phyloP scores from a whole-genome alignment of 1,140 invertebrate genomes.

The Drosophila ficusphila region DNA sequence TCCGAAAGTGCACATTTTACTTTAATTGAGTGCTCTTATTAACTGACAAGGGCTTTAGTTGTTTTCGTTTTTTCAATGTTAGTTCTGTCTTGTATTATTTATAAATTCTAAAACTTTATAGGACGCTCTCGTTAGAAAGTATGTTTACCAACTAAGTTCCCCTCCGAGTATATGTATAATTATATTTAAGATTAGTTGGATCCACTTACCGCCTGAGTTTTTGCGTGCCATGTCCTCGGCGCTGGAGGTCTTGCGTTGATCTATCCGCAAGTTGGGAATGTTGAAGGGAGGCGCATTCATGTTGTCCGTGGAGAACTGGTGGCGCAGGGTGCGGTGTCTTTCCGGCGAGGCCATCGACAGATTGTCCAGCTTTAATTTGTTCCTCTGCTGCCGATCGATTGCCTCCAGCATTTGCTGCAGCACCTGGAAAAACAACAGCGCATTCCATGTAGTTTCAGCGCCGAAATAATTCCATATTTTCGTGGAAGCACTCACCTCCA shows the following conservation, averaged over 20 bases:
- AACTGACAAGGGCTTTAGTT: too few species aligned
- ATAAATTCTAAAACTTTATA: too few species aligned
- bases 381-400: slow-evolving; percentile 94
- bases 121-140: too few species aligned
- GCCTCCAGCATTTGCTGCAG: slow-evolving; percentile 97
- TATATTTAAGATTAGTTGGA: background rate
- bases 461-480: background rate
- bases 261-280: slow-evolving; percentile 93
- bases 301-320: slow-evolving; percentile 94
- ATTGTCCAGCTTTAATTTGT: slow-evolving; percentile 93
- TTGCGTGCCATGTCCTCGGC: slow-evolving; percentile 95
- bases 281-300: slow-evolving; percentile 93
- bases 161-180: too few species aligned
- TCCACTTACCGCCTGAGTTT: slow-evolving; percentile 88
- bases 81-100: too few species aligned
- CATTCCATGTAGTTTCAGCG: too few species aligned
- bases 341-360: slow-evolving; percentile 90
- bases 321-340: slow-evolving; percentile 89
- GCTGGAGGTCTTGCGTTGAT: slow-evolving; percentile 93
- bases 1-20: background rate
- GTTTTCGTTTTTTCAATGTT: too few species aligned
- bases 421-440: slow-evolving; percentile 84
- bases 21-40: too few species aligned
- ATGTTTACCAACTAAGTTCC: too few species aligned
- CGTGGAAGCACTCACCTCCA: slow-evolving; percentile 87